phyloP scores from a whole-genome alignment of 2,113 vertebrate species.

The Pyxicephalus adspersus region DNA sequence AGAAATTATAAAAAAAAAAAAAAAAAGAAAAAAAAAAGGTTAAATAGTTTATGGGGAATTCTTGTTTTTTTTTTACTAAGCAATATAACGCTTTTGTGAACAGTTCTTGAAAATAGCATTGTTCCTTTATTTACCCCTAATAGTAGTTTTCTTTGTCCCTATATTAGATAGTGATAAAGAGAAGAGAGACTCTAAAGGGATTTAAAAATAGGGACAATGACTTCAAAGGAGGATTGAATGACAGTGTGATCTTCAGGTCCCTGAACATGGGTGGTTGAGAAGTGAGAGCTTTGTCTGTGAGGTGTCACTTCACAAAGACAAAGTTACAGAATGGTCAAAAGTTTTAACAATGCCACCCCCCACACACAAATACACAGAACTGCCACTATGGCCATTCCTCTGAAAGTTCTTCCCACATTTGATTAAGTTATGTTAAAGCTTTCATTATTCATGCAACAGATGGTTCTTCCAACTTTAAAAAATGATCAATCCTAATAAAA shows the following conservation, averaged over 20 bases:
- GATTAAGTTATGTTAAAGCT: conserved; percentile 53
- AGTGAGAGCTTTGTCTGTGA: conserved; percentile 69
- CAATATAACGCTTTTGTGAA: not conserved
- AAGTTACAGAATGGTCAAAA: conserved; percentile 74
- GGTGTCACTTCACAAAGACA: conserved; percentile 73
- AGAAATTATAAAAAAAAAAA: no score
- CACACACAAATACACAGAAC: conserved; percentile 62
- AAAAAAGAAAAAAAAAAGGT: no score
- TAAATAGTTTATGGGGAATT: no score
- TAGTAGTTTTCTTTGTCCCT: conserved; percentile 59
- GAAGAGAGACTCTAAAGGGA: conserved; percentile 80
- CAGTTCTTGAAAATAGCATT: conserved; percentile 3
- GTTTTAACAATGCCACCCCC: conserved; percentile 70
- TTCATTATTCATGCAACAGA: conserved; percentile 74
- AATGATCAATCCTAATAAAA: no score
- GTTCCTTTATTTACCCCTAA: conserved; percentile 61
- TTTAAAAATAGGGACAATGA: conserved; percentile 77
- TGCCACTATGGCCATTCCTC: conserved; percentile 71
- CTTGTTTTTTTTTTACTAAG: no score
- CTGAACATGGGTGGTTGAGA: conserved; percentile 70
- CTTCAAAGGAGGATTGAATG: conserved; percentile 79
- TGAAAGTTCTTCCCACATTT: conserved; percentile 61
- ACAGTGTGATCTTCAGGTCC: conserved; percentile 79
- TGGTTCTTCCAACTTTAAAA: conserved; percentile 83
- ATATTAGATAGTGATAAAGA: conserved; percentile 66